Base-by-base conservation (phyloP, 2,113 vertebrate species). In the Spea multiplicata region DNA sequence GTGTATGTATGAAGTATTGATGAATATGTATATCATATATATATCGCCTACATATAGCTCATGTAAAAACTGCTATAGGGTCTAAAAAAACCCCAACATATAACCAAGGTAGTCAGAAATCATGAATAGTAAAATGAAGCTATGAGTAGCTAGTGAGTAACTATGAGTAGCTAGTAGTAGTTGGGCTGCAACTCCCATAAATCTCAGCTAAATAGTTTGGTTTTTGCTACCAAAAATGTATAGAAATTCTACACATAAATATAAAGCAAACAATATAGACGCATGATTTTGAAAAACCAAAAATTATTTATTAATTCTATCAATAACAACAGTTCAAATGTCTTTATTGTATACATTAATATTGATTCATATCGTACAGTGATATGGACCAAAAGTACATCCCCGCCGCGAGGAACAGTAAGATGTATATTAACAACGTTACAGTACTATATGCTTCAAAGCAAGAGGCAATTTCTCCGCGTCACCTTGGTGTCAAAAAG, bases 221-320 rank as follows among this genome's bases (percentile, higher is more conserved):
- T 8, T 53, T 6, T 53, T 1, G 50, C 10, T 8, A 10, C 50
- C 10, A 53, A 53, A 6, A 3, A 53, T 53, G 50, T 53, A 53
- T 3, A 53, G 6, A 53, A 52, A 0, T 52, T 5, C 50, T 52
- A 52, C 10, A 59, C 14, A 8, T 10, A 5, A 4, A 59, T 13
- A 12, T 13, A 59, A 59, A 9, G 55, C 4, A 59, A 59, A 59
- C 8, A 59, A 59, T 10, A 52, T 4, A 59, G 55, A 59, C 8
- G 14, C 14, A 0, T 59, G 4, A 59, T 59, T 74, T n/a, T 69
- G 90, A 92, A 93, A 92, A 93, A 86, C 86, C 89, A 87, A 67
- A 48, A 91, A 91, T 86, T 89, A 86, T 93, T 93, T 93, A 93
- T 93, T 93, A 88, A 90, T 86, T 91, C 90, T 91, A 89, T 91